Evolutionary conservation across 2,113 vertebrate genomes (phyloP), one percentile per base, ranked within the genome.

Genomic region (Labeo rohita): DNA sequence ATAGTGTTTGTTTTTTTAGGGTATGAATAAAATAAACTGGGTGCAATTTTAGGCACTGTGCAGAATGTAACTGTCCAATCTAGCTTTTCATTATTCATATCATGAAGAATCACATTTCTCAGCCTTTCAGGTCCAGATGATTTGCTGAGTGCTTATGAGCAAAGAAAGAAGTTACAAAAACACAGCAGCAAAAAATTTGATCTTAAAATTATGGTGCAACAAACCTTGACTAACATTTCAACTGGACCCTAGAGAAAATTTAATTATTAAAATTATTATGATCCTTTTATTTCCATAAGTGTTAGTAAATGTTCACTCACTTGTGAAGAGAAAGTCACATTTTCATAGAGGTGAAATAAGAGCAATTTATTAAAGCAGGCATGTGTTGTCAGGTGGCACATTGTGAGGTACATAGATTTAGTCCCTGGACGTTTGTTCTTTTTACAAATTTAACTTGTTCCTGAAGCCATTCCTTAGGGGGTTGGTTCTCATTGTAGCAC

Each of bases 381-480:
- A 78, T 39, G 28, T 43, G 10, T 59, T 78, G 34, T 79, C 16
- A n/a, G 34, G 16, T 59, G 15, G 7, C 36, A 18, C 34, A 36
- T 68, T 56, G 75, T 21, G 54, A 78, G 50, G 52, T n/a, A 79
- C 36, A 45, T 6, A 23, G 36, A 61, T 59, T 61, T 13, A 8
- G 34, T 79, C 76, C 52, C 34, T 43, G 2, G 3, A 54, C 0
- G 8, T 61, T 61, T 79, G 28, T 52, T 76, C 10, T 76, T 36
- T 79, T 61, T 61, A 80, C 36, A 13, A 61, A 80, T 36, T 80
- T 36, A 80, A 59, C 75, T n/a, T 79, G 36, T 79, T 79, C 52
- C 54, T 43, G 15, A 23, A 11, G 18, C 36, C 16, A 43, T 43
- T 8, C 77, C 18, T 80, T 34, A 15, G 21, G 77, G 36, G 77